A percentile compares a stretch with the other conserved stretches of the same genome.
Conservation (phyloP, 2,113 vertebrate genomes). For the Elaphurus davidianus region DNA sequence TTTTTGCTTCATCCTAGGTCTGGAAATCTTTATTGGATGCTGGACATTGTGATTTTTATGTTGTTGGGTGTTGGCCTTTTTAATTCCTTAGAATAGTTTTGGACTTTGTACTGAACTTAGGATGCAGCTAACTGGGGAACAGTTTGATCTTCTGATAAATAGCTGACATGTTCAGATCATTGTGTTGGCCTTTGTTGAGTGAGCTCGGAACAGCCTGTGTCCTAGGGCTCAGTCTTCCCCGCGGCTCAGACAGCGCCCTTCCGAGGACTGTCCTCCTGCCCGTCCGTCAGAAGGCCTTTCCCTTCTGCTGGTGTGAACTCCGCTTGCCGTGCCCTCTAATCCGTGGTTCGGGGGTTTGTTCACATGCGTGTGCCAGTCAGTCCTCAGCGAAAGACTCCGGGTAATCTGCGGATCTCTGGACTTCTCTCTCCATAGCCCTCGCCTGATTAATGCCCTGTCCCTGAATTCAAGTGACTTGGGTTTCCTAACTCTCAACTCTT, state of each 20-base stretch:
- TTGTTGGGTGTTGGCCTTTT: neutral
- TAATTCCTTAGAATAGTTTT: neutral
- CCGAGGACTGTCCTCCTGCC: neutral
- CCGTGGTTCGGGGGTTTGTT: neutral
- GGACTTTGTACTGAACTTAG: neutral
- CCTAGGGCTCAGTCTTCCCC: neutral
- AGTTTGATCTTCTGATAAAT: neutral
- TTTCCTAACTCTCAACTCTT: neutral
- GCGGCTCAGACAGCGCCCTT: neutral
- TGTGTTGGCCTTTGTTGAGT: neutral
- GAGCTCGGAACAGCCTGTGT: neutral
- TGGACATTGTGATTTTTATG: neutral
- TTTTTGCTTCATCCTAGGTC: neutral
- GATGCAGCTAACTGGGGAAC: neutral
- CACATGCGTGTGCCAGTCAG: neutral
- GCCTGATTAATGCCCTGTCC: neutral
- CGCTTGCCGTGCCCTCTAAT: neutral
- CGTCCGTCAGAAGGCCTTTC: neutral
- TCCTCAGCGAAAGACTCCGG: neutral
- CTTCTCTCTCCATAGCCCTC: neutral
- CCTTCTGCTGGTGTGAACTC: neutral
- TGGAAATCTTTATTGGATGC: neutral
- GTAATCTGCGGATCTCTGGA: neutral
- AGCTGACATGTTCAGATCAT: neutral
- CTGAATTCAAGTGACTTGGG: neutral